Evolutionary conservation across 2,113 vertebrate genomes (phyloP).

Genomic region (Rhombomys opimus): DNA sequence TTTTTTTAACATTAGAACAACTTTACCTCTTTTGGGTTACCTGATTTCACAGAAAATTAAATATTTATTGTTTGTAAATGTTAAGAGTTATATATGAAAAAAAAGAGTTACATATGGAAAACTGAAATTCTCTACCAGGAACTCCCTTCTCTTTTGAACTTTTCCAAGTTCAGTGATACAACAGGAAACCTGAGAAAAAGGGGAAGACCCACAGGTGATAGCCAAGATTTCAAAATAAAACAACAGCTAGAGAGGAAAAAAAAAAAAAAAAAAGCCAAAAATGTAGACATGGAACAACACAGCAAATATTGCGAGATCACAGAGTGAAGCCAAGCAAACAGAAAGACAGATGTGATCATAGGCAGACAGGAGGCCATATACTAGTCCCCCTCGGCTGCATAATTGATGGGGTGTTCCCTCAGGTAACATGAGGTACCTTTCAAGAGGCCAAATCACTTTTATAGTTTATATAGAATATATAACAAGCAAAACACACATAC

Average conservation of each 20-base stretch:
- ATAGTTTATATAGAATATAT: conserved; percentile 46
- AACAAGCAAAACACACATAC: background rate
- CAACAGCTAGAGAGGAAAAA: background rate
- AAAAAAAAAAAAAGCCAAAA: background rate
- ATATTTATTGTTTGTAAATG: conserved; percentile 1
- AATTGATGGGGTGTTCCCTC: background rate
- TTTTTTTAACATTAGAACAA: background rate
- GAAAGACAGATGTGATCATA: background rate
- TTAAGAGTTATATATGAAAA: conserved; percentile 23
- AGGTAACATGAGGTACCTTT: background rate
- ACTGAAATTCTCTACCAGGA: background rate
- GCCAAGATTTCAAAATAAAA: background rate
- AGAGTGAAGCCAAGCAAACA: background rate
- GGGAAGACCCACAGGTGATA: background rate
- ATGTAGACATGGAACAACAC: background rate
- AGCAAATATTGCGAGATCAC: background rate
- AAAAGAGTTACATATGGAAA: background rate
- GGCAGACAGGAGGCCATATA: background rate
- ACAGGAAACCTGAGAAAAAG: conserved; percentile 5
- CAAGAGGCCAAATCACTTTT: background rate
- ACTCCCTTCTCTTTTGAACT: background rate
- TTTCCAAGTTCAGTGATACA: conserved; percentile 22
- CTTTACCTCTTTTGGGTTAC: conserved; percentile 10
- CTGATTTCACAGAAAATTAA: conserved; percentile 15
- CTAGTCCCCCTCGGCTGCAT: background rate